Conservation (phyloP, 2,113 vertebrate genomes). For the Calonectris borealis region DNA sequence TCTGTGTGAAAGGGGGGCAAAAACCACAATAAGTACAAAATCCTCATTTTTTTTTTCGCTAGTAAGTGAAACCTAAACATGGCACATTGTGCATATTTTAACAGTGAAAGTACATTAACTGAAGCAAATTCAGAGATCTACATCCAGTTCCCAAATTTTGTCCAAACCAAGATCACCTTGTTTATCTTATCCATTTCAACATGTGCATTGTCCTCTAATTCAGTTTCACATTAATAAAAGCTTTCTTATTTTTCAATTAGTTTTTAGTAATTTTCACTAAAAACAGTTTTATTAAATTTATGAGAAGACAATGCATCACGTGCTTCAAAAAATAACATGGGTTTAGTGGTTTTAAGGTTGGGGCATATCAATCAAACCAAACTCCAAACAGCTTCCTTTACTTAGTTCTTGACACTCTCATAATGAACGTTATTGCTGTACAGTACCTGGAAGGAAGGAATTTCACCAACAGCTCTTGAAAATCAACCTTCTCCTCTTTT, state of each 20-base stretch:
- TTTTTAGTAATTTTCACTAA: background rate
- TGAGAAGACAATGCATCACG: background rate
- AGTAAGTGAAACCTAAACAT: background rate
- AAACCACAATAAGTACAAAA: background rate
- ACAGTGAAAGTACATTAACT: background rate
- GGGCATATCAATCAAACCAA: background rate
- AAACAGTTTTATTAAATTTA: background rate
- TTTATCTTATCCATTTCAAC: background rate
- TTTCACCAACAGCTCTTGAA: constrained; percentile 93
- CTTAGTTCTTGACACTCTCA: background rate
- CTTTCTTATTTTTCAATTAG: background rate
- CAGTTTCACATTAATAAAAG: background rate
- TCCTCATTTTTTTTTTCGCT: background rate
- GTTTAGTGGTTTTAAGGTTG: background rate
- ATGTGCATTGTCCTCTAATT: background rate
- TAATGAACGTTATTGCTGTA: background rate
- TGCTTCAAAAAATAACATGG: background rate
- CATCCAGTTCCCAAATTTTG: background rate
- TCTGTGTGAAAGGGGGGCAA: constrained; percentile 52
- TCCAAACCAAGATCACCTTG: background rate
- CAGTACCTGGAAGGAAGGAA: constrained; percentile 91
- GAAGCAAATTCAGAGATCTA: background rate
- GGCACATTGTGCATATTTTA: background rate
- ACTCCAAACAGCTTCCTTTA: background rate
- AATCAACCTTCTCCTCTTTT: constrained; percentile 97